Conservation (phyloP, 2,888 invertebrate genomes). For the Eilema sororculum region DNA sequence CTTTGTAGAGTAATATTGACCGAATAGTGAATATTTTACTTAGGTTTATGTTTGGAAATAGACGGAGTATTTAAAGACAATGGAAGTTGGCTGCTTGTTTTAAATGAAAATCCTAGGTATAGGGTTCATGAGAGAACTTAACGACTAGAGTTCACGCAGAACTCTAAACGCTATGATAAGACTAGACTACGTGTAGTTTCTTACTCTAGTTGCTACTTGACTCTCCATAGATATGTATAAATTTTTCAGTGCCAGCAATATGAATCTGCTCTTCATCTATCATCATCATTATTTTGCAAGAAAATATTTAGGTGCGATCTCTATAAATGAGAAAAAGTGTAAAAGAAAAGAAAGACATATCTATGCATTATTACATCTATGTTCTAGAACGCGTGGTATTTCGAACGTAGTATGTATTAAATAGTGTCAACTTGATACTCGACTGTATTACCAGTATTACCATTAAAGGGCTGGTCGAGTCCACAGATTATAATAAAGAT, state of each 20-base stretch:
- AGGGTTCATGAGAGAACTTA: no score
- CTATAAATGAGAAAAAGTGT: neutral
- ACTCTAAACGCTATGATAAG: no score
- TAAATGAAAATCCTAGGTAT: neutral
- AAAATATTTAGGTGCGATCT: neutral
- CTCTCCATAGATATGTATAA: no score
- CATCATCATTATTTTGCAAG: neutral
- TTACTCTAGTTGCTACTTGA: no score
- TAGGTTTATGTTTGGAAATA: no score
- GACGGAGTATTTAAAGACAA: no score
- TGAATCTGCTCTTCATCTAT: no score
- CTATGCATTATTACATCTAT: constrained; percentile 27
- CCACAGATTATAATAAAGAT: constrained; percentile 40
- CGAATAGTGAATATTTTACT: no score
- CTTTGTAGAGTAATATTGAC: neutral
- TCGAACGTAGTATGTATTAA: constrained; percentile 28
- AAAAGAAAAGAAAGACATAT: neutral
- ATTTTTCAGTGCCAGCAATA: no score
- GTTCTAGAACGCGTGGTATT: constrained; percentile 27
- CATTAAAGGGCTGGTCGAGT: constrained; percentile 1
- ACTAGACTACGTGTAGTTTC: no score
- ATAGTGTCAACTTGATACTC: constrained; percentile 35
- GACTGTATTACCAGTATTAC: constrained; percentile 28
- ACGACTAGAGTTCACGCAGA: no score
- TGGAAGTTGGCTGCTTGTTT: neutral